Percentiles rank a stretch among this genome's conserved stretches.
Conservation (phyloP, 1,140 invertebrate genomes). For the Leptinotarsa lineolata region DNA sequence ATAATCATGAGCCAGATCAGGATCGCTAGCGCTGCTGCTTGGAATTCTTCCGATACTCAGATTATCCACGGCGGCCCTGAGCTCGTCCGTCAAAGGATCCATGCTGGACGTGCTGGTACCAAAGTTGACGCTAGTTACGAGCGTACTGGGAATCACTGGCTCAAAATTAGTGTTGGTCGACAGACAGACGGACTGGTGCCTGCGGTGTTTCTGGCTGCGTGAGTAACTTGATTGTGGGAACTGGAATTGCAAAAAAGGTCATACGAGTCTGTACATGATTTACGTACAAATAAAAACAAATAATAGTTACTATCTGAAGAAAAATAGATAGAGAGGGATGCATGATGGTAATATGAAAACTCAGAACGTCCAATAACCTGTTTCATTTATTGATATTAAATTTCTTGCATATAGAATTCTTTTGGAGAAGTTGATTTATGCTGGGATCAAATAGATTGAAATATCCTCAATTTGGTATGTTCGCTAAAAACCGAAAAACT, state of each 20-base stretch:
- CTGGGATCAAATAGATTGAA: no score
- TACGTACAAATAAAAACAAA: no score
- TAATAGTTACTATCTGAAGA: no score
- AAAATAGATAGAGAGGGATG: no score
- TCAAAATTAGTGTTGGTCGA: conserved; percentile 51
- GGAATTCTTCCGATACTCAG: conserved; percentile 57
- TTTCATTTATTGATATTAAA: no score
- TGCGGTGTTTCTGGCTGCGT: conserved; percentile 56
- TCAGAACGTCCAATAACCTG: no score
- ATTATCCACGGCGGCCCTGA: conserved; percentile 62
- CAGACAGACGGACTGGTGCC: conserved; percentile 62
- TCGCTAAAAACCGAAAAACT: no score
- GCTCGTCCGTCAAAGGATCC: conserved; percentile 60
- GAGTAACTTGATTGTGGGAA: conserved; percentile 35
- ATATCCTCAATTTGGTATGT: no score
- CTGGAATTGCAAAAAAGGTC: conserved; percentile 8
- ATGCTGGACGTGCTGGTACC: conserved; percentile 57
- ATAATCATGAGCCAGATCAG: conserved; percentile 84
- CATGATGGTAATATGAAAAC: no score
- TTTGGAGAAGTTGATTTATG: no score
- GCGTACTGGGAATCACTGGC: conserved; percentile 55
- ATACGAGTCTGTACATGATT: no score
- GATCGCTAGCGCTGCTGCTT: conserved; percentile 62
- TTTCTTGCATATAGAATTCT: no score
- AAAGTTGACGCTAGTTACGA: conserved; percentile 53